Percentiles rank a stretch among this genome's conserved stretches.
phyloP scores from a whole-genome alignment of 2,113 vertebrate species.

The Cercopithecus mona region DNA sequence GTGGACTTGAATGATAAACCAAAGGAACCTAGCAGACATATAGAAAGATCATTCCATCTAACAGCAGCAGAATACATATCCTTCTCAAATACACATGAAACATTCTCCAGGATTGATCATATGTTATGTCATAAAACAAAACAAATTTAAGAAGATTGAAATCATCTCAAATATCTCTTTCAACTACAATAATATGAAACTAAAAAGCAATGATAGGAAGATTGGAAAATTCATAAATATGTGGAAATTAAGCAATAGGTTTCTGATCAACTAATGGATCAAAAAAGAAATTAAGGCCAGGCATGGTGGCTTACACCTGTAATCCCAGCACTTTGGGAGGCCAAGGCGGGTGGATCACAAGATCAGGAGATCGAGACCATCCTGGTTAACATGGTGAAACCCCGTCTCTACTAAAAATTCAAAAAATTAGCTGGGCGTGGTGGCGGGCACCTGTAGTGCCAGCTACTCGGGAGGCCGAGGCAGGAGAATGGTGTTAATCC shows the following conservation, averaged over 20 bases:
- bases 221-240: background rate
- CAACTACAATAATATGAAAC: background rate
- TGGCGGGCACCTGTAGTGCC: too few relatives aligned
- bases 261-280: background rate
- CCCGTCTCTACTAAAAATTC: too few relatives aligned
- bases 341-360: too few relatives aligned
- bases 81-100: background rate
- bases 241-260: background rate
- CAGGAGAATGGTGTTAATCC: too few relatives aligned
- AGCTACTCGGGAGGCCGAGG: too few relatives aligned
- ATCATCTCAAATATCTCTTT: background rate
- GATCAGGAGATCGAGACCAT: too few relatives aligned
- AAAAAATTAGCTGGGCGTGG: too few relatives aligned
- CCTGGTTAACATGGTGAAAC: too few relatives aligned
- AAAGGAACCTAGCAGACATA: background rate
- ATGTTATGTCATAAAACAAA: background rate
- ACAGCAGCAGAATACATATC: background rate
- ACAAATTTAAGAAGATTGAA: background rate
- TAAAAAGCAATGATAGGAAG: background rate
- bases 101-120: background rate
- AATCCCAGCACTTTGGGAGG: too few relatives aligned
- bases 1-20: background rate
- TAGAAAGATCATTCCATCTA: background rate
- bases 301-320: too few relatives aligned
- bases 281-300: background rate